Evolutionary conservation across 2,888 invertebrate genomes (phyloP), one percentile per base, ranked within the genome.

Genomic region (Drosophila yooni): DNA sequence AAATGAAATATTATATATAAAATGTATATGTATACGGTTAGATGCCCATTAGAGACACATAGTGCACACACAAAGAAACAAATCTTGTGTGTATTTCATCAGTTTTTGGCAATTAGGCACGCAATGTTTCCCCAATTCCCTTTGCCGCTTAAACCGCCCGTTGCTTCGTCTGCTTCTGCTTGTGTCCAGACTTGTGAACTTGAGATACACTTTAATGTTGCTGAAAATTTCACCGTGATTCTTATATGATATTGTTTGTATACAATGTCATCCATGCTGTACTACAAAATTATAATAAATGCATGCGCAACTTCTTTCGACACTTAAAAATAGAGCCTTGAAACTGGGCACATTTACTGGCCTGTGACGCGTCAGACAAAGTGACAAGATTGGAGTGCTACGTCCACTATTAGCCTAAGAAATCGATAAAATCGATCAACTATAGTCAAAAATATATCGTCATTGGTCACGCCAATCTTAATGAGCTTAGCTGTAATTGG

Each of bases 1-100:
- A 50, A 50, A 54, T 46, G 46, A 46, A 25, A 46, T 46, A 15
- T 46, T 46, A 46, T 11, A 3, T 36, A 7, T 36, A 11, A 34
- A 34, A 54, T 53, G 54, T 66, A 68, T 62, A 56, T 72, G 63
- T 77, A 50, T 68, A 64, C 61, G 64, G 60, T 61, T 64, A 36
- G 25, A 18, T 48, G 54, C 7, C n/a, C 57, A 51, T 61, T 61
- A 58, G 57, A 40, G 29, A 7, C 38, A 33, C 29, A n/a, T 33
- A 43, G 46, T 52, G 50, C 10, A 34, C 51, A 60, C 40, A n/a
- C 40, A 40, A n/a, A 18, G 10, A 10, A 46, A 25, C 21, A 8
- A 46, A 15, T 21, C 15, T 25, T 46, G 25, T 46, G 21, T 57
- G 60, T 43, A 70, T 62, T 70, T 69, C 63, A 53, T 63, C 51